phyloP scores from a whole-genome alignment of 2,797 vertebrate species.

The Bradypodion pumilum region DNA sequence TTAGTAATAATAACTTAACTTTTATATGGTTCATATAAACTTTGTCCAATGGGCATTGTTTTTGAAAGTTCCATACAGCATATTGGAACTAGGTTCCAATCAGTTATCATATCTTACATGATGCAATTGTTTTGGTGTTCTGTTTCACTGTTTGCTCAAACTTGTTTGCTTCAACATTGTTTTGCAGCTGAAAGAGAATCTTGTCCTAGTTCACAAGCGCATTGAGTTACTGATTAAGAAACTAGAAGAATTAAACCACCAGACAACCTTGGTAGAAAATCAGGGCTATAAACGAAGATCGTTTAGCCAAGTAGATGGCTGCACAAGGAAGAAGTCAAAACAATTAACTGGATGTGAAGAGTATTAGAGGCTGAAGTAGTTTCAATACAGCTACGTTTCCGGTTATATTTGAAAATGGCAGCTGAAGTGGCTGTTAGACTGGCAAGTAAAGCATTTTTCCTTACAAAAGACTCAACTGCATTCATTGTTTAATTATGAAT shows the following conservation, averaged over 20 bases:
- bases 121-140: neutral
- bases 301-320: neutral
- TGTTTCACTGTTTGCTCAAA: neutral
- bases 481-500: neutral
- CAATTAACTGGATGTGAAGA: neutral
- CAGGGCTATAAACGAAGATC: neutral
- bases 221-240: constrained; percentile 49
- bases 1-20: neutral
- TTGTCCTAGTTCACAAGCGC: constrained; percentile 48
- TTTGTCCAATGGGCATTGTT: neutral
- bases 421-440: neutral
- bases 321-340: constrained; percentile 2
- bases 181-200: constrained; percentile 71
- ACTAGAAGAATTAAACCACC: constrained; percentile 47
- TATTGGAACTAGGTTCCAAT: neutral
- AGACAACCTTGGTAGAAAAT: neutral
- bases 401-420: neutral
- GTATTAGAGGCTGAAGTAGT: neutral
- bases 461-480: neutral
- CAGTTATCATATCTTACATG: neutral
- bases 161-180: constrained; percentile 19
- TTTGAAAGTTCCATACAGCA: neutral
- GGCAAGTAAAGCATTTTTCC: neutral
- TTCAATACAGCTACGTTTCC: neutral
- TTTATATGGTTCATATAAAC: neutral